Evolutionary conservation across 1,140 invertebrate genomes (phyloP).

Genomic region (Trichoplusia ni): DNA sequence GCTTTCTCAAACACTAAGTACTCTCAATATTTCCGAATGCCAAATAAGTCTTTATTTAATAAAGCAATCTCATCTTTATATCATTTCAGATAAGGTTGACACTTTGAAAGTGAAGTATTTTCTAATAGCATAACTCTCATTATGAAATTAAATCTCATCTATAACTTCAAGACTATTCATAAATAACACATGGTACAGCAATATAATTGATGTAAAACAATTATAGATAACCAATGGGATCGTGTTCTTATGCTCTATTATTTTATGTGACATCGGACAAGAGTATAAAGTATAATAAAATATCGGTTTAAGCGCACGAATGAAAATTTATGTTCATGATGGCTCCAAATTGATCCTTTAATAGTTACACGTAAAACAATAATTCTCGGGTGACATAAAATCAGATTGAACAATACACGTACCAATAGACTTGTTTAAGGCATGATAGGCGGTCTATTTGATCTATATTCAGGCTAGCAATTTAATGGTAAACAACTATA

Average conservation of each 20-base stretch:
- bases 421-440: neutral
- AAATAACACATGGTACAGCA: too few species aligned
- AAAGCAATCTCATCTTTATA: too few species aligned
- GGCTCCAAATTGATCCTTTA: conserved; percentile 23
- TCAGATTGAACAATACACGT: conserved; percentile 18
- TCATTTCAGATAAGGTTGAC: too few species aligned
- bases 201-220: neutral
- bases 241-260: neutral
- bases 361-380: conserved; percentile 18
- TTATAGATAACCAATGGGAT: neutral
- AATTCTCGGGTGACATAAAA: conserved; percentile 11
- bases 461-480: neutral
- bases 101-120: too few species aligned
- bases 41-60: too few species aligned
- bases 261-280: conserved; percentile 25
- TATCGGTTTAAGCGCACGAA: conserved; percentile 17
- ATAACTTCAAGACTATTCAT: too few species aligned
- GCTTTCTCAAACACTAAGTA: too few species aligned
- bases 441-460: neutral
- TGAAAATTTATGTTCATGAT: conserved; percentile 31
- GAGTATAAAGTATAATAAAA: conserved; percentile 33
- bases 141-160: too few species aligned
- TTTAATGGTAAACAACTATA: neutral
- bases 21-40: too few species aligned
- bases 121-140: too few species aligned